A percentile compares a stretch with the other conserved stretches of the same genome.
Conservation (phyloP, 2,888 invertebrate species). For the Cynaeus angustus region DNA sequence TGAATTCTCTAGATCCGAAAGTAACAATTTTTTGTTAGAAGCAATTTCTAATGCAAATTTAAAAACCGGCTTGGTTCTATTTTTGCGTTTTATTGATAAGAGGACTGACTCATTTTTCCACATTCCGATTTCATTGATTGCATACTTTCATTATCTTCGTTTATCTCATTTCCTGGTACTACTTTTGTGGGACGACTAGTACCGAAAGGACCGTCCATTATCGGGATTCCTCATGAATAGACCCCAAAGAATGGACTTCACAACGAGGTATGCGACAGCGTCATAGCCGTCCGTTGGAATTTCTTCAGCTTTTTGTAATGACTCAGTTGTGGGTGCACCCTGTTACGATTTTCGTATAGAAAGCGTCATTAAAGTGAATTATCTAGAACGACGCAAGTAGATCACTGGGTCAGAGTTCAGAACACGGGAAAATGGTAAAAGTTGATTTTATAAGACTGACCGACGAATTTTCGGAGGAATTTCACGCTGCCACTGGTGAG, state of each 20-base stretch:
- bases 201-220: conserved; percentile 16
- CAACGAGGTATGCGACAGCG: conserved; percentile 30
- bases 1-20: neutral
- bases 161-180: conserved; percentile 1
- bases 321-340: conserved; percentile 6
- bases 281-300: conserved; percentile 24
- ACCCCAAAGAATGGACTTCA: conserved; percentile 27
- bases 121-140: neutral
- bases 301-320: conserved; percentile 15
- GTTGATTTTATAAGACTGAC: neutral
- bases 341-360: conserved; percentile 30
- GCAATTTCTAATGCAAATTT: neutral
- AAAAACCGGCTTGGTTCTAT: conserved; percentile 4
- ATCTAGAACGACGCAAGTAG: conserved; percentile 37
- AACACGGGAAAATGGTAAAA: conserved; percentile 23
- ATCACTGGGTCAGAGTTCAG: conserved; percentile 44
- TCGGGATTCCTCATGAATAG: conserved; percentile 45
- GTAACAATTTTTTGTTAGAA: neutral
- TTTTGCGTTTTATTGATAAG: conserved; percentile 1
- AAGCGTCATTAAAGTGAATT: conserved; percentile 32
- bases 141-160: conserved; percentile 8
- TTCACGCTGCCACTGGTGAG: conserved; percentile 27
- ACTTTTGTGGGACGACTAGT: conserved; percentile 42
- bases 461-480: conserved; percentile 13
- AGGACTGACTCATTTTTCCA: conserved; percentile 3